Evolutionary conservation across 2,113 vertebrate species (phyloP), one percentile per base, ranked within the genome.

Genomic region (Callopanchax toddi): DNA sequence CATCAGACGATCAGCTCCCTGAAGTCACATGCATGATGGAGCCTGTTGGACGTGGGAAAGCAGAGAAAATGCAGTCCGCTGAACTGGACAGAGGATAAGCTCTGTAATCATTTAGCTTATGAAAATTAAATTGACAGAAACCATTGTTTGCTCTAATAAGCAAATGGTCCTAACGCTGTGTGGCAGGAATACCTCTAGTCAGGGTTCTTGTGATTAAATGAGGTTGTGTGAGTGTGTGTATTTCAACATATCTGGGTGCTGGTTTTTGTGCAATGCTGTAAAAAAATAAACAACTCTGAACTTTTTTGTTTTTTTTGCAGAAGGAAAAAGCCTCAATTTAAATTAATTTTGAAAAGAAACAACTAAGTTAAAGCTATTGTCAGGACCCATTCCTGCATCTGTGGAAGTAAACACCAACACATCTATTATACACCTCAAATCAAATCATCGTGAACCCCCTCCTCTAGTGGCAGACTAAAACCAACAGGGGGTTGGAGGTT

Each of bases 81-180:
- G 66, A 67, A 67, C 69, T 69, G 68, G 52, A 60, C 46, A 71
- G 60, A 69, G 73, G 59, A 71, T 78, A 53, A 86, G 76, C 60
- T 67, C 71, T 78, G 46, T 85, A 78, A 82, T 81, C 73, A 81
- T 48, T 66, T 32, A 62, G 61, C 76, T 85, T 63, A 76, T 76
- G 81, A 85, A 85, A 82, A 88, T 88, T 21, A 88, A 81, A 89
- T 84, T 64, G 74, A 85, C 79, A 81, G 82, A 69, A 53, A 82
- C 63, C 46, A 76, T 75, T 77, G 76, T 86, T 80, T 79, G 81
- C 82, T 84, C 70, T 79, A 71, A 69, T 86, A 79, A 75, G 74
- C 70, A 82, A 84, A 85, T 83, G 6, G 20, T 68, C 21, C 71
- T 55, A 54, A 82, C 61, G 4, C 60, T 52, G 40, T 62, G 72